These are phyloP conservation scores for Dicaeum eximium DNA, from an alignment of 2,113 vertebrate species.

Conservation along the genomic window DNA sequence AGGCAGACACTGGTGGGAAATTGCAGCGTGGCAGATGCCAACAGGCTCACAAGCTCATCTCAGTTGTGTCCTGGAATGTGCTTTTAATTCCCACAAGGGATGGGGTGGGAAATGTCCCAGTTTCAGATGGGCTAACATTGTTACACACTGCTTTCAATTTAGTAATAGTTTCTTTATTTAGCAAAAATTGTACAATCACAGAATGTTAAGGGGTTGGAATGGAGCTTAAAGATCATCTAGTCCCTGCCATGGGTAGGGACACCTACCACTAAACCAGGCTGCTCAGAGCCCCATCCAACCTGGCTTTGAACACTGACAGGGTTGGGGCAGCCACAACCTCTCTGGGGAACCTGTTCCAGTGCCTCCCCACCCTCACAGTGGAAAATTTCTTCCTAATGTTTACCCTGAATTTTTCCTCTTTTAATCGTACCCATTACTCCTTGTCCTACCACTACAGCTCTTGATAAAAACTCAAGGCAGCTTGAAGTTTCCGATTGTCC, in stretches of 20 bases:
- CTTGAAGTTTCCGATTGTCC: neutral
- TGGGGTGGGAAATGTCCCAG: neutral
- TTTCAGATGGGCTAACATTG: neutral
- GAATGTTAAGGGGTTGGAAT: neutral
- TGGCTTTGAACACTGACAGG: neutral
- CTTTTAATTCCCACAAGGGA: neutral
- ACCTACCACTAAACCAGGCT: no score
- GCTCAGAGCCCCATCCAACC: neutral
- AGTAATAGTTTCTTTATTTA: neutral
- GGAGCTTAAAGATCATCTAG: neutral
- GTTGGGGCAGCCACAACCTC: neutral
- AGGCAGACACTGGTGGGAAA: neutral
- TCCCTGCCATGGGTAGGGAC: neutral
- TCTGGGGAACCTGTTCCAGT: neutral
- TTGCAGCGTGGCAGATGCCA: fast-evolving
- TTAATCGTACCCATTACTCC: neutral
- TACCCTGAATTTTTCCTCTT: neutral
- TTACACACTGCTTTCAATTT: neutral
- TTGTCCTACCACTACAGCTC: neutral
- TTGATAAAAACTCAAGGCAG: neutral
- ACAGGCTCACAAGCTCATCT: fast-evolving
- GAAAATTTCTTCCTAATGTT: neutral
- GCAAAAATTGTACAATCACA: neutral
- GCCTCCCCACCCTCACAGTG: neutral
- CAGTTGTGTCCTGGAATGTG: neutral